These are phyloP conservation scores for Rhopilema esculentum DNA, from an alignment of 30 jellyfish, hydroid and myxozoan species.

Conservation along the genomic window DNA sequence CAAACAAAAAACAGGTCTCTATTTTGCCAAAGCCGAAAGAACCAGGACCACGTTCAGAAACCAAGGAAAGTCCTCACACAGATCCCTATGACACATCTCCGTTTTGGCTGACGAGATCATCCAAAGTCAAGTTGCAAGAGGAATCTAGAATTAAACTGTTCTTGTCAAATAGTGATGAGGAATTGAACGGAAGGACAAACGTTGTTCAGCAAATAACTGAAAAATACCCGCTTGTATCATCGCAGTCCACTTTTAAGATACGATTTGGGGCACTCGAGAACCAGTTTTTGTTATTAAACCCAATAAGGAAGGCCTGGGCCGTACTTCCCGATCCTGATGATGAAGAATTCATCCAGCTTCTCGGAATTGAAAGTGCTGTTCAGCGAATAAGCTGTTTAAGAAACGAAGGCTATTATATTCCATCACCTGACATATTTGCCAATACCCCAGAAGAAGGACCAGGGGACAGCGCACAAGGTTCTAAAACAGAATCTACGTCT, in stretches of 20 bases:
- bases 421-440: background rate
- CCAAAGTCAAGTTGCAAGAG: slow-evolving; percentile 18
- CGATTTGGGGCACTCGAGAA: slow-evolving; percentile 48
- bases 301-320: background rate
- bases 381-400: background rate
- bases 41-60: background rate
- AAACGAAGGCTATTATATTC: background rate
- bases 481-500: background rate
- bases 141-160: background rate
- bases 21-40: slow-evolving; percentile 14
- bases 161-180: background rate
- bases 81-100: slow-evolving; percentile 49
- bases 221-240: background rate
- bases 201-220: background rate
- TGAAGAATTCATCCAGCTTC: slow-evolving; percentile 12
- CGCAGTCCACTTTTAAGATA: background rate
- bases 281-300: slow-evolving; percentile 18
- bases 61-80: background rate
- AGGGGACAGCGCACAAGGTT: background rate
- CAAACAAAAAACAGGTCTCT: background rate
- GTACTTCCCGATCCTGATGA: slow-evolving; percentile 32
- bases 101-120: slow-evolving; percentile 38
- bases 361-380: slow-evolving; percentile 50
- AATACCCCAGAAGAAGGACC: background rate
- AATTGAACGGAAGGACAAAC: background rate